phyloP scores from a whole-genome alignment of 2,888 invertebrate genomes.

The Pollenia griseotomentosa region DNA sequence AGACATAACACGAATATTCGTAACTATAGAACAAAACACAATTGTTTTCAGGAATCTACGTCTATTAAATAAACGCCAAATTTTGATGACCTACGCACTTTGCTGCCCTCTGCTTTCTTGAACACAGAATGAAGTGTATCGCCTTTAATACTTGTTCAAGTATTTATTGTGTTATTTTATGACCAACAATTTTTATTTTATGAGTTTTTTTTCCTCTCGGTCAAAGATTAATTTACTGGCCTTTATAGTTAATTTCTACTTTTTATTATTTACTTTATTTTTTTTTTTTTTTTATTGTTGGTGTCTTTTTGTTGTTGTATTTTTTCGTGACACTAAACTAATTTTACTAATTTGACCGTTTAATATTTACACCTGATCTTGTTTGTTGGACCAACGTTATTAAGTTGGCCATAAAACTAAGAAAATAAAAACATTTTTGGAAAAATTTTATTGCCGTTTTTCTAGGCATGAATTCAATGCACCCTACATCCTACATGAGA shows the following conservation, averaged over 20 bases:
- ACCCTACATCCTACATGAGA: neutral
- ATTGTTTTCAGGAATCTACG: conserved; percentile 6
- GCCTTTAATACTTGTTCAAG: neutral
- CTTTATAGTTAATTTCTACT: conserved; percentile 15
- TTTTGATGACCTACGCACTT: conserved; percentile 17
- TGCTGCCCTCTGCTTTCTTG: neutral
- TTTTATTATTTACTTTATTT: conserved; percentile 13
- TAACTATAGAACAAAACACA: neutral
- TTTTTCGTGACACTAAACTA: neutral
- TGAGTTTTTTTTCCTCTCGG: conserved; percentile 7
- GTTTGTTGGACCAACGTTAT: conserved; percentile 32
- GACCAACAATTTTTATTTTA: conserved; percentile 42
- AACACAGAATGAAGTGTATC: conserved; percentile 4
- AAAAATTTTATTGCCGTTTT: too few species aligned
- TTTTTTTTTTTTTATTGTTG: neutral
- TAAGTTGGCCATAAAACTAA: conserved; percentile 48
- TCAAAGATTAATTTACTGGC: conserved; percentile 6
- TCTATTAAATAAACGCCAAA: neutral
- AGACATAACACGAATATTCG: conserved; percentile 3
- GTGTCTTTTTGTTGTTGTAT: conserved; percentile 1
- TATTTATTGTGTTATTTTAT: conserved; percentile 28
- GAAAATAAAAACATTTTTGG: too few species aligned
- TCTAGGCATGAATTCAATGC: neutral
- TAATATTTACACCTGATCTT: conserved; percentile 62
- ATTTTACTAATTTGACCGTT: conserved; percentile 59